Percentiles rank a stretch among this genome's conserved stretches.
phyloP scores from a whole-genome alignment of 2,888 invertebrate species.

The Morpho helenor region DNA sequence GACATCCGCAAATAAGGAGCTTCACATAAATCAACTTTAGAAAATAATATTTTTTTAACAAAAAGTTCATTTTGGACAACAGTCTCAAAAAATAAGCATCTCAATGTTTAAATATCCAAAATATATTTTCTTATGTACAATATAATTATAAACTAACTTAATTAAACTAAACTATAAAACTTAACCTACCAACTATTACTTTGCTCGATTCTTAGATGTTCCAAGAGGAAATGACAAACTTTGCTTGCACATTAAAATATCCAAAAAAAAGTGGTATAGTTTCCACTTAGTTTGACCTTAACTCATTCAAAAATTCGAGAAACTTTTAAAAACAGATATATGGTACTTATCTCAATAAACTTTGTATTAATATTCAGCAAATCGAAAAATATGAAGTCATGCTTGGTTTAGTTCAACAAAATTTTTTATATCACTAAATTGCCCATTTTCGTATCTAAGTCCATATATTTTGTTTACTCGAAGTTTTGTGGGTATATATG shows the following conservation, averaged over 20 bases:
- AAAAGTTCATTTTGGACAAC: constrained; percentile 67
- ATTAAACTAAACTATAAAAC: constrained; percentile 18
- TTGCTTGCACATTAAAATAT: neutral
- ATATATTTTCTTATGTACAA: constrained; percentile 65
- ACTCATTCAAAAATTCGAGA: too few relatives aligned
- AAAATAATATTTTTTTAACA: constrained; percentile 23
- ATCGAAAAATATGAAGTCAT: too few relatives aligned
- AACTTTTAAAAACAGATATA: too few relatives aligned
- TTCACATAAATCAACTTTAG: constrained; percentile 17
- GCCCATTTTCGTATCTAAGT: too few relatives aligned
- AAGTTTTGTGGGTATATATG: too few relatives aligned
- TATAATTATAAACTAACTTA: constrained; percentile 33
- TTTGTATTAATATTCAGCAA: too few relatives aligned
- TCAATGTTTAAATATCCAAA: constrained; percentile 60
- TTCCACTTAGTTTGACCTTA: too few relatives aligned
- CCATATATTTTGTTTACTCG: too few relatives aligned
- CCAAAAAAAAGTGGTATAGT: too few relatives aligned
- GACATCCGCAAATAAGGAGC: constrained; percentile 22
- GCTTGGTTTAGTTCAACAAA: too few relatives aligned
- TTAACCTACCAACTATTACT: constrained; percentile 23
- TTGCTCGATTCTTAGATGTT: constrained; percentile 21
- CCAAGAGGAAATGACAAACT: constrained; percentile 16
- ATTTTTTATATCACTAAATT: too few relatives aligned
- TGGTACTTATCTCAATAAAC: too few relatives aligned
- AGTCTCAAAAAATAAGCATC: constrained; percentile 73